Percentiles rank a stretch among this genome's conserved stretches.
Evolutionary conservation across 2,888 invertebrate genomes (phyloP).

Genomic region (Temnothorax unifasciatus): DNA sequence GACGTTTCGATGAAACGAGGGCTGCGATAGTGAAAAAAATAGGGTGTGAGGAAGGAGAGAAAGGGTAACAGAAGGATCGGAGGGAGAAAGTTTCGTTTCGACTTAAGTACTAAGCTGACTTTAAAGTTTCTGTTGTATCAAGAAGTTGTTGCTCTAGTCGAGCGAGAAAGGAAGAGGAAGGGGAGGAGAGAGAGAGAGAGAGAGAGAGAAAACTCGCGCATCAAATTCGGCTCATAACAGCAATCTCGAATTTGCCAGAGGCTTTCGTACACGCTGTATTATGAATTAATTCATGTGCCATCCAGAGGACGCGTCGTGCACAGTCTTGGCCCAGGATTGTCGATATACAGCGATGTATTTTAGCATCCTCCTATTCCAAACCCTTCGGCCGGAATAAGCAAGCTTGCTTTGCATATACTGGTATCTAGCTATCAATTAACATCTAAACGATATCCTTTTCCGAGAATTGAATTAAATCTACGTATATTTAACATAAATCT

Average conservation of each 20-base stretch:
- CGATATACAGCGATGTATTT: conserved; percentile 25
- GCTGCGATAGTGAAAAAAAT: conserved; percentile 32
- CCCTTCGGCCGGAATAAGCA: conserved; percentile 10
- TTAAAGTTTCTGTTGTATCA: conserved; percentile 81
- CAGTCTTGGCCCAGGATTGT: conserved; percentile 4
- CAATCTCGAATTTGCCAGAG: conserved; percentile 77
- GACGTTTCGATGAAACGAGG: conserved; percentile 57
- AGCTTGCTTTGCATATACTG: conserved; percentile 11
- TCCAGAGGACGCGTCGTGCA: conserved; percentile 41
- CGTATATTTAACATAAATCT: not conserved
- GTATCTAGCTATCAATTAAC: not conserved
- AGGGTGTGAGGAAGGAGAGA: conserved; percentile 33
- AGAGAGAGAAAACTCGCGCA: conserved; percentile 64
- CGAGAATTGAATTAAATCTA: not conserved
- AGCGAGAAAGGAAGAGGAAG: not conserved
- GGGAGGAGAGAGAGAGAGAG: not conserved
- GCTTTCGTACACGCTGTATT: conserved; percentile 77
- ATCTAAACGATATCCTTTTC: conserved; percentile 3
- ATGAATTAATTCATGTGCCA: conserved; percentile 77
- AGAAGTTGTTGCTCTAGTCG: conserved; percentile 73
- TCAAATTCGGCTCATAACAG: conserved; percentile 69
- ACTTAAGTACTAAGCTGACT: conserved; percentile 78
- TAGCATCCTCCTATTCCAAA: not conserved
- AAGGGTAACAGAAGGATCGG: conserved; percentile 43
- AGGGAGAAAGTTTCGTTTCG: conserved; percentile 64